phyloP scores from a whole-genome alignment of 2,888 invertebrate species.

The Bombylius major region DNA sequence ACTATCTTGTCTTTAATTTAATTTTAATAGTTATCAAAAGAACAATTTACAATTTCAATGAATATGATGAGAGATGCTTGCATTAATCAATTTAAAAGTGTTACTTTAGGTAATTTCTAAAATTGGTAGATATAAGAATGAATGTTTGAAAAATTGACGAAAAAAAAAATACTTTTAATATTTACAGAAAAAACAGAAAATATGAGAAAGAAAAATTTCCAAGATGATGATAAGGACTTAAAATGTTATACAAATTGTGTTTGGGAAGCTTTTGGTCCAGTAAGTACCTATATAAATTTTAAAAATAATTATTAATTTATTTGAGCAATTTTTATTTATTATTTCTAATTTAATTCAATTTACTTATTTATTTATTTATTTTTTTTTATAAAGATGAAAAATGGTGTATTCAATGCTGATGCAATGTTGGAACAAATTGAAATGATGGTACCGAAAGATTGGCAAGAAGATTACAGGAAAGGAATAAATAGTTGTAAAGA shows the following conservation, averaged over 20 bases:
- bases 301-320: too few species aligned
- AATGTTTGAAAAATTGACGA: background rate
- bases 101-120: background rate
- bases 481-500: slow-evolving; percentile 27
- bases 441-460: slow-evolving; percentile 28
- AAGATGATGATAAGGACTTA: slow-evolving; percentile 23
- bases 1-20: too few species aligned
- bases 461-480: slow-evolving; percentile 24
- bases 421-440: slow-evolving; percentile 31
- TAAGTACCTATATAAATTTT: slow-evolving; percentile 28
- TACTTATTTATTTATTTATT: background rate
- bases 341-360: background rate
- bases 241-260: slow-evolving; percentile 43
- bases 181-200: background rate
- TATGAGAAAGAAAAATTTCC: background rate
- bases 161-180: too few species aligned
- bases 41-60: background rate
- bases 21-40: background rate
- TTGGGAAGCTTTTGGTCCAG: slow-evolving; percentile 41
- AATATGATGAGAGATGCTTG: background rate
- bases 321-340: too few species aligned
- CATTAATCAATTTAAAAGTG: background rate
- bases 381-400: slow-evolving; percentile 25
- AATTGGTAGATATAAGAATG: background rate
- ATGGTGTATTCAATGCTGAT: slow-evolving; percentile 31